Percentiles rank a stretch among this genome's conserved stretches.
phyloP scores from a whole-genome alignment of 1,140 invertebrate genomes.

The Rhyacophila brunnea region DNA sequence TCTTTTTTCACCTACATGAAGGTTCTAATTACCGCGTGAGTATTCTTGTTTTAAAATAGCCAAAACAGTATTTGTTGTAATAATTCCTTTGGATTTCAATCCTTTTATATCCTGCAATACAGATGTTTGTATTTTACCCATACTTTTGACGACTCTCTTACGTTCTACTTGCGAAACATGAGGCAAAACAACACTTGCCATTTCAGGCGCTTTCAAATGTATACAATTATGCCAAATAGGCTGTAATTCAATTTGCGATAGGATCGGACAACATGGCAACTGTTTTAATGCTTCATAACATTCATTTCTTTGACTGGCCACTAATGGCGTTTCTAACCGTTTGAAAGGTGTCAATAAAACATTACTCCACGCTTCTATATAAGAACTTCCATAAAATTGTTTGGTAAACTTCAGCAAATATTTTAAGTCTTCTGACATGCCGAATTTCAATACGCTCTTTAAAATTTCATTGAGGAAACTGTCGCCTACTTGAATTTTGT shows the following conservation, averaged over 20 bases:
- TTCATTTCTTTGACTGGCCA: conserved; percentile 46
- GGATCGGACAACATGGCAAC: conserved; percentile 46
- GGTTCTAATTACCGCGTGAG: too few relatives aligned
- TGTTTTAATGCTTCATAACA: conserved; percentile 50
- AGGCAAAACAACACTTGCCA: conserved; percentile 49
- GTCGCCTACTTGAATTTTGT: conserved; percentile 37
- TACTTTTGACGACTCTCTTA: conserved; percentile 14
- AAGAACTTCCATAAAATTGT: conserved; percentile 40
- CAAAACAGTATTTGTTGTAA: conserved; percentile 25
- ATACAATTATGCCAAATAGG: conserved; percentile 52
- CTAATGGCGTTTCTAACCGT: conserved; percentile 48
- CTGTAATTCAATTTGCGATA: conserved; percentile 48
- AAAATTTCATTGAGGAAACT: conserved; percentile 41
- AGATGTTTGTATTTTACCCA: conserved; percentile 30
- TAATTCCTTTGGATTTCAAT: conserved; percentile 27
- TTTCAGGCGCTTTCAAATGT: conserved; percentile 44
- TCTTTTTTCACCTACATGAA: too few relatives aligned
- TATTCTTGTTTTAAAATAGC: conserved; percentile 26
- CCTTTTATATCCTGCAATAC: conserved; percentile 25
- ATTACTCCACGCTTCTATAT: conserved; percentile 48
- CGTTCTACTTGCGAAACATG: conserved; percentile 17
- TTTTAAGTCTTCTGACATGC: conserved; percentile 45
- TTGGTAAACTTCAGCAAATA: conserved; percentile 44
- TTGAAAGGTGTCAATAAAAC: conserved; percentile 50
- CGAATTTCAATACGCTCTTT: conserved; percentile 41